phyloP scores from a whole-genome alignment of 2,797 vertebrate species.

The Pangasius macronema region DNA sequence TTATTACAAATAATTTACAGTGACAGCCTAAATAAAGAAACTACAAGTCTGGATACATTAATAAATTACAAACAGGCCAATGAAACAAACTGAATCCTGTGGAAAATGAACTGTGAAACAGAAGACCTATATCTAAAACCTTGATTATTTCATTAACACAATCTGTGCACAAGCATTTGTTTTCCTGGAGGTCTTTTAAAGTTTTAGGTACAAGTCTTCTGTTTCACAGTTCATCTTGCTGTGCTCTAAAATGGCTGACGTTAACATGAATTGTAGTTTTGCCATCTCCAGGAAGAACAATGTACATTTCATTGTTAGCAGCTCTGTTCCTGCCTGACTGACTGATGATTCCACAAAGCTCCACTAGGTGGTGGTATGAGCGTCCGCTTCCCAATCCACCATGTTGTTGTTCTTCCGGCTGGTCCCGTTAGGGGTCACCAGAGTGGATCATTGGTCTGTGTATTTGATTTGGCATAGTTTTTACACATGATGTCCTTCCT shows the following conservation, averaged over 20 bases:
- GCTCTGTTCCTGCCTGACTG: too few relatives aligned
- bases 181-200: too few relatives aligned
- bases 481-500: too few relatives aligned
- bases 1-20: background rate
- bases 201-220: too few relatives aligned
- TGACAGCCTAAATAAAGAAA: background rate
- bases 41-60: background rate
- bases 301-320: background rate
- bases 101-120: background rate
- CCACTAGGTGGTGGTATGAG: background rate
- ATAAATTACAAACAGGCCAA: background rate
- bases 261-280: background rate
- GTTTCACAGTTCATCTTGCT: too few relatives aligned
- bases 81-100: background rate
- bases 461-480: too few relatives aligned
- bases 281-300: background rate
- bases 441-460: too few relatives aligned
- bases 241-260: background rate
- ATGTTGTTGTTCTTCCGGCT: too few relatives aligned
- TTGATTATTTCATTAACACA: too few relatives aligned
- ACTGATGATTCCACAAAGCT: background rate
- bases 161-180: too few relatives aligned
- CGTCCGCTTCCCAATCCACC: background rate
- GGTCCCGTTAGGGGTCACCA: too few relatives aligned
- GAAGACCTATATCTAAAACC: background rate